Base-by-base conservation (phyloP, 2,888 invertebrate genomes). In the Homarus gammarus region DNA sequence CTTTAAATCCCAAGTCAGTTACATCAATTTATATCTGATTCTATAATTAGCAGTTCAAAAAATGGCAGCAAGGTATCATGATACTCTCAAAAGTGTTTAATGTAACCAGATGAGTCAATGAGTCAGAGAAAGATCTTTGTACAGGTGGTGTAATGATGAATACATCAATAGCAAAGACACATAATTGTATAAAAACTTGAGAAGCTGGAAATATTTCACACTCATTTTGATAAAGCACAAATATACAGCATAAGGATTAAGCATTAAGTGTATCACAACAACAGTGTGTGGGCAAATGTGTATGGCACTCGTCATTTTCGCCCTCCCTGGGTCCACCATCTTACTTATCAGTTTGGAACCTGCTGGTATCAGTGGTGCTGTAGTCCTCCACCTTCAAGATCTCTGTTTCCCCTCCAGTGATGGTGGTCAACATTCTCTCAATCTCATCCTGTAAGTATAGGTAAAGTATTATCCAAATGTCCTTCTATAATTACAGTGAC, bases 321-420 rank as follows among this genome's bases (percentile, higher is more conserved):
- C 77, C 18, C 27, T 56, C 31, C 33, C 75, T 40, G 12, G 31
- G 15, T 61, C 81, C 81, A 79, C 86, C 79, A 73, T 79, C 86
- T 86, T 79, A 86, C 86, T 84, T 84, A 56, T 56, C 22, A 36
- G 70, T 15, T 68, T 85, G 70, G 81, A 75, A 87, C 87, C 87
- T 87, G 27, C 75, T 73, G 38, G 72, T 78, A 51, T 87, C 87
- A 5, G 44, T 49, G 49, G 64, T 82, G n/a, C 82, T 87, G 87
- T 91, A 91, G 31, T 91, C 90, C 5, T 83, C 72, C 18, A 92
- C 87, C 15, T 87, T 89, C 75, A 89, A 84, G 75, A 93, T 92
- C 49, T 86, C 86, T 0, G 97, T 96, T 93, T 95, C 96, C 2
- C 96, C 97, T 1, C 97, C 97, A 0, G 97, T 97, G 72, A 97